Percentiles rank a stretch among this genome's conserved stretches.
Evolutionary conservation across 2,888 invertebrate genomes (phyloP).

Genomic region (Phyllotreta cruciferae): DNA sequence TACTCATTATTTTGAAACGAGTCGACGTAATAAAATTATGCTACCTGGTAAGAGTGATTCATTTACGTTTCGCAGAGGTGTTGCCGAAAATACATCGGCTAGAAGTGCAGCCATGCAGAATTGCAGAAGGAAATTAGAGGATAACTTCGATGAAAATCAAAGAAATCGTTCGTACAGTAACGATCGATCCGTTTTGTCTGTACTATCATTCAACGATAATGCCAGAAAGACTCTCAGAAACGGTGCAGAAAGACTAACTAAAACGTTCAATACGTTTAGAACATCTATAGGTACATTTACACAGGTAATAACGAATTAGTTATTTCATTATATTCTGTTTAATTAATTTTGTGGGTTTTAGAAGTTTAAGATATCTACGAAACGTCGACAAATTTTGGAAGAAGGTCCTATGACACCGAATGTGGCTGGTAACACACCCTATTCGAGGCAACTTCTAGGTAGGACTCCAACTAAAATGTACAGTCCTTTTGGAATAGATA

Average conservation of each 20-base stretch:
- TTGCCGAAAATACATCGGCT: constrained; percentile 44
- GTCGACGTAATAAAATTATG: constrained; percentile 32
- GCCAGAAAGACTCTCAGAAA: constrained; percentile 70
- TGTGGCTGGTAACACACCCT: constrained; percentile 58
- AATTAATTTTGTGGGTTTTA: constrained; percentile 43
- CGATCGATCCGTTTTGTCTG: constrained; percentile 54
- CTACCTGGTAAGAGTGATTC: constrained; percentile 47
- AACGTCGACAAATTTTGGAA: constrained; percentile 63
- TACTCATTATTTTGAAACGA: not conserved
- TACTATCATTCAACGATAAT: constrained; percentile 65
- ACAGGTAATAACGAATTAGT: constrained; percentile 62
- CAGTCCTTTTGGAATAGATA: constrained; percentile 79
- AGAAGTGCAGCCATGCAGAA: constrained; percentile 45
- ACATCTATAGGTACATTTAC: constrained; percentile 72
- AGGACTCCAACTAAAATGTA: constrained; percentile 77
- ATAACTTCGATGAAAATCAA: constrained; percentile 51
- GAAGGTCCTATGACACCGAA: constrained; percentile 63
- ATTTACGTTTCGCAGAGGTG: constrained; percentile 51
- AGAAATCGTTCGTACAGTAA: constrained; percentile 28
- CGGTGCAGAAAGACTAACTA: constrained; percentile 72
- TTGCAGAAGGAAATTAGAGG: constrained; percentile 55
- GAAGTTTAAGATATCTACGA: constrained; percentile 65
- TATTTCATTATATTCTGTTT: constrained; percentile 1
- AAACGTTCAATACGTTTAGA: constrained; percentile 70
- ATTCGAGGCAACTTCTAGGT: constrained; percentile 63